Evolutionary conservation across 2,888 invertebrate genomes (phyloP), one percentile per base, ranked within the genome.

Genomic region (Tipula confusa): DNA sequence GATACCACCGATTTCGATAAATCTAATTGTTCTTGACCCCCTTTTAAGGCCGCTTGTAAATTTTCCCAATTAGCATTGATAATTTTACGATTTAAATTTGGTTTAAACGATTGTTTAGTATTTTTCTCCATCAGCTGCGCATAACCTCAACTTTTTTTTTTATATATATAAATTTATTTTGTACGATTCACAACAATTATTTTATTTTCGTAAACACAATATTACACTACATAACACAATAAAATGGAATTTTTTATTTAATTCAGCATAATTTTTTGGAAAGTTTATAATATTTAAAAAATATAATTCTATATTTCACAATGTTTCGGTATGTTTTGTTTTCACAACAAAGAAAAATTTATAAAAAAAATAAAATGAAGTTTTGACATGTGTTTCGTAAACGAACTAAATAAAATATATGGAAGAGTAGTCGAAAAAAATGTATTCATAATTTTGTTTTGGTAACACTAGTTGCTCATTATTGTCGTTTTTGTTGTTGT

Each of bases 61-160:
- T 24, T 64, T 64, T 84, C 84, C 85, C 85, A 85, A 79, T 86
- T 86, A 5, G 85, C 85, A 15, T 85, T 85, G 0, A 86, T 85
- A 15, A 84, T 83, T n/a, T 85, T 85, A 1, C 86, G 84, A 84
- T 83, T 86, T 4, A 84, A 24, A 79, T 13, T 64, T 82, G 2
- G 85, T 84, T 0, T 84, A 84, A 13, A 84, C 84, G 33, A 83
- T 84, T 0, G 84, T 79, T 79, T 29, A 84, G 31, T 79, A 84
- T 2, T 85, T 29, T 80, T 31, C n/a, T 80, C 31, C 31, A 31
- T 80, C 38, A 43, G 5, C 43, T 43, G 43, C 9, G n/a, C 43
- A 43, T 64, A 64, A 64, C 64, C 64, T 64, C 64, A n/a, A 64
- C 64, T 64, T 18, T 64, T 18, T 24, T n/a, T n/a, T n/a, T n/a